These are phyloP conservation scores for Anhinga rufa DNA, from an alignment of 2,113 vertebrate species.

Conservation along the genomic window DNA sequence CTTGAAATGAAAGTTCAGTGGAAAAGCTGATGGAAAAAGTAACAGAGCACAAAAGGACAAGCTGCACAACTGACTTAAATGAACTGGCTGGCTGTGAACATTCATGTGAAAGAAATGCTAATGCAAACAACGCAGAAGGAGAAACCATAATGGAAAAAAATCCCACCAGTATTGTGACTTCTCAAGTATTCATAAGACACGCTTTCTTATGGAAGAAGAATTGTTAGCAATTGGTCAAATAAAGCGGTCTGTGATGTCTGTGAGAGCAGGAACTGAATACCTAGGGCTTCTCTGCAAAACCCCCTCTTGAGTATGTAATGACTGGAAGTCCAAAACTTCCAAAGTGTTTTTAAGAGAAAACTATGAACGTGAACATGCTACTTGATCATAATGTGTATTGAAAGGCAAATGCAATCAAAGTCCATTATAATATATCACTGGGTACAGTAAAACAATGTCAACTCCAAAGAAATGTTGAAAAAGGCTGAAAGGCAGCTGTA, in stretches of 20 bases:
- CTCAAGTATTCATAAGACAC: neutral
- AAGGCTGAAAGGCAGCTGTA: neutral
- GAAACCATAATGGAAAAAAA: neutral
- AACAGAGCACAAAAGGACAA: constrained; percentile 25
- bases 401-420: constrained; percentile 17
- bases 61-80: neutral
- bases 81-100: neutral
- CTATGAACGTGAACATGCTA: neutral
- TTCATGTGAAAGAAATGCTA: constrained; percentile 15
- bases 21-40: constrained; percentile 40
- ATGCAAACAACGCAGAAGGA: neutral
- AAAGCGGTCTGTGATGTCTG: neutral
- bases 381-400: neutral
- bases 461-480: neutral
- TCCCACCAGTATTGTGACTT: neutral
- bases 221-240: neutral
- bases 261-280: neutral
- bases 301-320: neutral
- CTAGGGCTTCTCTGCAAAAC: neutral
- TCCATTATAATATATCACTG: neutral
- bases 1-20: constrained; percentile 26
- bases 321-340: neutral
- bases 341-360: neutral
- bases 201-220: neutral
- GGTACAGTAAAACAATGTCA: neutral